These are phyloP conservation scores for Acrocyrtus sp. DNA, from an alignment of 2,888 invertebrate genomes.

Conservation along the genomic window DNA sequence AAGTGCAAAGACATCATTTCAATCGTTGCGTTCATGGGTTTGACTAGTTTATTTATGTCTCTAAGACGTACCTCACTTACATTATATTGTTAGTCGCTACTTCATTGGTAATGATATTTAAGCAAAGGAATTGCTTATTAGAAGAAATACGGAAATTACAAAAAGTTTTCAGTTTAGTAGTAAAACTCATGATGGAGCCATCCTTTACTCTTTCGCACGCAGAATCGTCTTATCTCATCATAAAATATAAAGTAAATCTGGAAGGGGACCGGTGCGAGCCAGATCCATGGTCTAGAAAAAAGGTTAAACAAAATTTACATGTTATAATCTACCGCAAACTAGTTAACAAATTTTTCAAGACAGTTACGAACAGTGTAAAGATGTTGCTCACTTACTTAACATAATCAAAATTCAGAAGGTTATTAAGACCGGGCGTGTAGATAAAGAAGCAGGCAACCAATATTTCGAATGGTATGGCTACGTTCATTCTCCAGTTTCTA, in stretches of 20 bases:
- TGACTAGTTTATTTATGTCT: too few species aligned
- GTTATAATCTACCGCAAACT: slow-evolving; percentile 3
- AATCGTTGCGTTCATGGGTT: too few species aligned
- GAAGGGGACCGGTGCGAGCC: slow-evolving; percentile 71
- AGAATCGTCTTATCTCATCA: slow-evolving; percentile 68
- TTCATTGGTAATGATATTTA: too few species aligned
- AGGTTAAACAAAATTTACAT: not conserved
- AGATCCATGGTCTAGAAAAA: slow-evolving; percentile 66
- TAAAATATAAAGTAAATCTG: slow-evolving; percentile 70
- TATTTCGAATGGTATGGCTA: slow-evolving; percentile 57
- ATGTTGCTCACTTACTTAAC: slow-evolving; percentile 32
- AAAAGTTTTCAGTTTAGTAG: slow-evolving; percentile 18
- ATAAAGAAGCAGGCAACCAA: slow-evolving; percentile 53
- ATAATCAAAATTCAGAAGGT: slow-evolving; percentile 30
- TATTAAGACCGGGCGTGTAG: slow-evolving; percentile 58
- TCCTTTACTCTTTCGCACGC: slow-evolving; percentile 27
- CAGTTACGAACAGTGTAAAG: not conserved
- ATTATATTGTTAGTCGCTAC: too few species aligned
- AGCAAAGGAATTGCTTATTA: too few species aligned
- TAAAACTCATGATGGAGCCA: slow-evolving; percentile 46
- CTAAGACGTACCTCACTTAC: too few species aligned
- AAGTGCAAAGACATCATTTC: too few species aligned
- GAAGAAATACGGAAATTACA: too few species aligned
- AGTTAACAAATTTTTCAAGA: not conserved
- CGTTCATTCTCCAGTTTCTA: slow-evolving; percentile 62